A percentile compares a stretch with the other conserved stretches of the same genome.
phyloP scores from a whole-genome alignment of 2,888 invertebrate species.

The Odontothrips loti region DNA sequence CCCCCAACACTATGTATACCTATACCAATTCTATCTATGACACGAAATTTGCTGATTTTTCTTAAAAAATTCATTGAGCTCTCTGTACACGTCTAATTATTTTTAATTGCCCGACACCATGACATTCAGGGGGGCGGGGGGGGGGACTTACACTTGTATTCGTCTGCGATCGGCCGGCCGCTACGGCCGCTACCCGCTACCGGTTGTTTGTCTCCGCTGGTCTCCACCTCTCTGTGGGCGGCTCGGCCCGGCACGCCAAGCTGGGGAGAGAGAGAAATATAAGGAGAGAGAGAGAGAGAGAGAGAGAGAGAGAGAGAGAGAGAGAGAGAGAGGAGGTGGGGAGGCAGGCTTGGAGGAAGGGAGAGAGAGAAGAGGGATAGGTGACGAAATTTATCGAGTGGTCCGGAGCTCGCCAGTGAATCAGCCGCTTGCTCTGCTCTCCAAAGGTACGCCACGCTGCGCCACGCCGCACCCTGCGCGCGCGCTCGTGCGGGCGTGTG shows the following conservation, averaged over 20 bases:
- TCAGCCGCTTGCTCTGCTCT: background rate
- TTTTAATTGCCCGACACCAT: too few relatives aligned
- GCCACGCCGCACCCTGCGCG: background rate
- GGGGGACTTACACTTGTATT: too few relatives aligned
- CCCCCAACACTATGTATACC: too few relatives aligned
- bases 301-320: background rate
- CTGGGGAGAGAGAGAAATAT: background rate
- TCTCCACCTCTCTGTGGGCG: background rate
- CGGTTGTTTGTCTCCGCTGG: background rate
- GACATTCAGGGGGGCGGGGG: too few relatives aligned
- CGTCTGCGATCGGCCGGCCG: background rate
- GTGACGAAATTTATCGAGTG: constrained; percentile 26
- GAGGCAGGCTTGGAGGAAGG: background rate
- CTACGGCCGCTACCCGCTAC: background rate
- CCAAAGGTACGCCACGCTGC: background rate
- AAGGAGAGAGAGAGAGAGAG: constrained; percentile 2
- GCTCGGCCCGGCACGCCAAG: background rate
- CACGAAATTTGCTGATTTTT: too few relatives aligned
- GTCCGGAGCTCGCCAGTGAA: constrained; percentile 15
- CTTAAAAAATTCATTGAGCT: too few relatives aligned
- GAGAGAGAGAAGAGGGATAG: constrained; percentile 9
- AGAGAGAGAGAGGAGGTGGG: background rate
- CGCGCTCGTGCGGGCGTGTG: background rate
- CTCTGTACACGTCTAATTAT: too few relatives aligned
- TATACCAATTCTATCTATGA: too few relatives aligned